Evolutionary conservation across 2,797 vertebrate species (phyloP).

Genomic region (Rhinogobio ventralis): DNA sequence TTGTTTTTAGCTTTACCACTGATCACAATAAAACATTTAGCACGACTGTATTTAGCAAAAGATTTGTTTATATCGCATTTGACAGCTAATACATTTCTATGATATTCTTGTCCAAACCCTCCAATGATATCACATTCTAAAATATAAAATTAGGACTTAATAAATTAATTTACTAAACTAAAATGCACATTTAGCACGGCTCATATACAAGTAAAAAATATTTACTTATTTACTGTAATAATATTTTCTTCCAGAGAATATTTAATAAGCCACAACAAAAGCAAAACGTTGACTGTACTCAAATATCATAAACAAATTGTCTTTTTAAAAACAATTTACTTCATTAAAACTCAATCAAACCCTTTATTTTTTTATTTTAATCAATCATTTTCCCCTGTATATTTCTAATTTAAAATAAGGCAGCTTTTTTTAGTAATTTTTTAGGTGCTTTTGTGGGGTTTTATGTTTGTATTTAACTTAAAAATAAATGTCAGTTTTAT

Average conservation of each 20-base stretch:
- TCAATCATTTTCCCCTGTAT: not conserved
- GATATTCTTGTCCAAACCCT: not conserved
- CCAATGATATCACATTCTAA: not conserved
- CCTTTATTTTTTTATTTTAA: not conserved
- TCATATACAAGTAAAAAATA: fast-evolving
- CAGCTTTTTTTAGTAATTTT: not conserved
- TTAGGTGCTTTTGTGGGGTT: not conserved
- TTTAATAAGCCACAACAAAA: not conserved
- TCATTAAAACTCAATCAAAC: not conserved
- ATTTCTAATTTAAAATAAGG: not conserved
- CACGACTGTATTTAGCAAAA: not conserved
- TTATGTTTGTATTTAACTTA: not conserved
- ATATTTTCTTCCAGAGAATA: not conserved
- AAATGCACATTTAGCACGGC: not conserved
- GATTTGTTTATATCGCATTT: not conserved
- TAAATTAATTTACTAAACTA: not conserved
- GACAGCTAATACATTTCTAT: not conserved
- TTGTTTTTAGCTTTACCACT: not conserved
- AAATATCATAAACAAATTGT: not conserved
- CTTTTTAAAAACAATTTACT: not conserved
- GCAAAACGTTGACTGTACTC: not conserved
- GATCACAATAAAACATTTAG: not conserved
- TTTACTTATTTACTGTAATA: not conserved
- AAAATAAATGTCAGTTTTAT: not conserved
- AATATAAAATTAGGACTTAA: not conserved